Evolutionary conservation across 2,888 invertebrate genomes (phyloP), one percentile per base, ranked within the genome.

Genomic region (Orchestes rusci): DNA sequence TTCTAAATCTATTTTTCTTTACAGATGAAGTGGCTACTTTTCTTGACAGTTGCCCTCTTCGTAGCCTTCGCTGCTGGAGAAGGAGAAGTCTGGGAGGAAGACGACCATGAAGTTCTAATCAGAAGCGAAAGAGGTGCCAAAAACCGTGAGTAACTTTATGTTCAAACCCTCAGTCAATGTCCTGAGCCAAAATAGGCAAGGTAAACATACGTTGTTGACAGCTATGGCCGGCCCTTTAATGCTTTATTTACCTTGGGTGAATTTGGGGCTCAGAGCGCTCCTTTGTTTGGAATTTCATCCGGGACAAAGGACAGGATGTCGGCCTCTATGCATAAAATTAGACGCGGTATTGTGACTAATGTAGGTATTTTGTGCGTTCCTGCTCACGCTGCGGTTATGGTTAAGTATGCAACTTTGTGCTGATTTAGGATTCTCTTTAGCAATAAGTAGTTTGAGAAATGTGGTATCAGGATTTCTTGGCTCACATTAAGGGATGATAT

Each of bases 81-180:
- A 57, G 82, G 82, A 4, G 86, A 87, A 70, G 79, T 84, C 47
- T 80, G 79, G 79, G 84, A 86, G 63, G 86, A 86, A 62, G 80
- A 80, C 60, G 84, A 84, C 60, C 83, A 80, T 62, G 87, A 86
- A 66, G 79, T 86, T 45, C 77, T 86, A 54, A 81, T 86, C 59
- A 80, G 88, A 61, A 85, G 79, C 62, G 82, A 82, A 65, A 77
- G 88, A 50, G 87, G 85, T 49, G 80, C 86, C 67, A 85, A 85
- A 70, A 81, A 79, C 66, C 51, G 51, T 51, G 45, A 51, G 51
- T 51, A 48, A 15, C 17, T 38, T 36, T 20, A 36, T 23, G 16
- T 34, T 10, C 23, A 18, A 38, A 12, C 40, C 33, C 20, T 40
- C n/a, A n/a, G 2, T 28, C 16, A 27, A 17, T n/a, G n/a, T n/a